Evolutionary conservation across 2,113 vertebrate genomes (phyloP).

Genomic region (Periophthalmodon schlosseri): DNA sequence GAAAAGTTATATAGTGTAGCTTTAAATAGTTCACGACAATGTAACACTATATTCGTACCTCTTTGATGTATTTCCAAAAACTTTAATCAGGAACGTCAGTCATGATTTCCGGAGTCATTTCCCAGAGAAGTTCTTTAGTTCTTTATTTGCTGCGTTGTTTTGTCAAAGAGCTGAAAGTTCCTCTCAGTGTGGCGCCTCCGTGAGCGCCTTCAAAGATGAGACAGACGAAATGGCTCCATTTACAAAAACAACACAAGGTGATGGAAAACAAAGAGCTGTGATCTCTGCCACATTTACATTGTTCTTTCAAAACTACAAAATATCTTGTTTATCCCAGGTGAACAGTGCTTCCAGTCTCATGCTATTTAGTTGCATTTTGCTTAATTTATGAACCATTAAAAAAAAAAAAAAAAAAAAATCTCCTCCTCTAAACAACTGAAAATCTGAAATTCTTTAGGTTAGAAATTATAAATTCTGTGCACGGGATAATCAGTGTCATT

Average conservation of each 20-base stretch:
- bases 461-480: too few relatives aligned
- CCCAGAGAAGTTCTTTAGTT: background rate
- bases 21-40: background rate
- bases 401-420: too few relatives aligned
- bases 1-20: too few relatives aligned
- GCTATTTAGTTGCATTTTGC: too few relatives aligned
- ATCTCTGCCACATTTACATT: background rate
- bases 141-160: background rate
- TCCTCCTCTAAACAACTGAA: too few relatives aligned
- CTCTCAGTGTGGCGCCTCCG: background rate
- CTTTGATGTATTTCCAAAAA: background rate
- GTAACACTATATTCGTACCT: background rate
- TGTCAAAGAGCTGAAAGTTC: background rate
- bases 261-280: slow-evolving; percentile 5
- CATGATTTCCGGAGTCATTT: background rate
- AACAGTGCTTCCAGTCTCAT: background rate
- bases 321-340: background rate
- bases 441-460: too few relatives aligned
- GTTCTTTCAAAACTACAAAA: background rate
- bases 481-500: too few relatives aligned
- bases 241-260: slow-evolving; percentile 7
- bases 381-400: too few relatives aligned
- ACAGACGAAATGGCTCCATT: slow-evolving; percentile 9
- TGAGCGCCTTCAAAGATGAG: background rate
- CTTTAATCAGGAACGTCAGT: background rate